Base-by-base conservation (phyloP, 1,140 invertebrate genomes). In the Hormaphis cornu region DNA sequence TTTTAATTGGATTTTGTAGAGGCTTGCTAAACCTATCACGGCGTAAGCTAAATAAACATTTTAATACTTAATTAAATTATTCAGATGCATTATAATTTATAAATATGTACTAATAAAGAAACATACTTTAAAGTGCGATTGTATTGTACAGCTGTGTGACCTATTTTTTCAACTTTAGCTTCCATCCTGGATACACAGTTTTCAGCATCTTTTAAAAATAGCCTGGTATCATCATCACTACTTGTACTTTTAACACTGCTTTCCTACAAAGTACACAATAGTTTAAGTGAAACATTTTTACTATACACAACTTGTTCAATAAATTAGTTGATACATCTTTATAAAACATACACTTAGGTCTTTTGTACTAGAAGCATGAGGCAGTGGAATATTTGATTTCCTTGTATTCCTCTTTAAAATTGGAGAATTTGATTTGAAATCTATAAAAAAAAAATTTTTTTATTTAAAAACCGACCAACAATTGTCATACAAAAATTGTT, bases 101-200 rank as follows among this genome's bases (percentile, higher is more conserved):
- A 70, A 33, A 71, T 16, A 33, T 37, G 35, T 8, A 37, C 4
- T 26, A 59, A 42, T 40, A 26, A 52, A 42, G 4, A 0, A 28
- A 14, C 4, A 48, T 77, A 79, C 78, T 77, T 80, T 74, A 80
- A 79, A n/a, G 79, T 79, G 71, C 78, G 77, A 73, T 81, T 81
- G 72, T 77, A 80, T 70, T 78, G 77, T 75, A 74, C 76, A 75
- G 72, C 74, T 76, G 73, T 35, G 9, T 50, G 26, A 22, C 18
- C 14, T 35, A 44, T 33, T 50, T 66, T 66, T 24, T 66, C 61
- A 16, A 66, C 61, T 48, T 66, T 66, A 35, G 61, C 61, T 35
- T 66, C 61, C 46, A 66, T 22, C 28, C 33, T 66, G 22, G 42
- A 48, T 9, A 66, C 42, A 50, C 61, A 66, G n/a, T 66, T 66